Percentiles rank a stretch among this genome's conserved stretches.
Evolutionary conservation across 2,888 invertebrate species (phyloP).

Genomic region (Tenthredo mesomela): DNA sequence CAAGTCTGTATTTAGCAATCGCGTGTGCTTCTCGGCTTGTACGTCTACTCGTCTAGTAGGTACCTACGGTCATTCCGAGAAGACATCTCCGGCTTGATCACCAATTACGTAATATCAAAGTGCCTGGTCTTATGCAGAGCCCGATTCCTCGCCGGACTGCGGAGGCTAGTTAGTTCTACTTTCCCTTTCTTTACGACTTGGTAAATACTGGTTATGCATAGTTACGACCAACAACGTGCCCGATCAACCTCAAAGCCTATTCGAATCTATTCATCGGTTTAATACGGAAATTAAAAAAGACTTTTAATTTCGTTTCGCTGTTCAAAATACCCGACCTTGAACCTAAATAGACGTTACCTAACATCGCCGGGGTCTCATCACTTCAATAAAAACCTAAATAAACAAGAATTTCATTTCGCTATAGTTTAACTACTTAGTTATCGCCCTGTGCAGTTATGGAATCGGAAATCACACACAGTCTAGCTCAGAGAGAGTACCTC

Average conservation of each 20-base stretch:
- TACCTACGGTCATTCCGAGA: constrained; percentile 16
- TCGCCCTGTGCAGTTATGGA: constrained; percentile 23
- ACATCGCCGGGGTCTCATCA: background rate
- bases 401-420: background rate
- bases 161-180: constrained; percentile 62
- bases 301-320: background rate
- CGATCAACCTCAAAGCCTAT: background rate
- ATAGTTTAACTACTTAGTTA: background rate
- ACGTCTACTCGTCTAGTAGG: no score
- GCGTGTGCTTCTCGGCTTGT: background rate
- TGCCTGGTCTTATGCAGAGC: constrained; percentile 42
- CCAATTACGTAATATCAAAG: constrained; percentile 69
- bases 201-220: constrained; percentile 57
- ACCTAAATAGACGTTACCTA: background rate
- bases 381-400: background rate
- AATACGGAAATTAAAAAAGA: background rate
- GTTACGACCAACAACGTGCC: background rate
- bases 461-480: constrained; percentile 48
- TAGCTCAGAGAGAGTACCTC: constrained; percentile 63
- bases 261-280: background rate
- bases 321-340: background rate
- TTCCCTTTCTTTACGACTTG: constrained; percentile 76
- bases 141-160: constrained; percentile 60
- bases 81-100: constrained; percentile 55
- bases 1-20: constrained; percentile 1